phyloP scores from a whole-genome alignment of 2,113 vertebrate genomes.

The Mesocricetus auratus region DNA sequence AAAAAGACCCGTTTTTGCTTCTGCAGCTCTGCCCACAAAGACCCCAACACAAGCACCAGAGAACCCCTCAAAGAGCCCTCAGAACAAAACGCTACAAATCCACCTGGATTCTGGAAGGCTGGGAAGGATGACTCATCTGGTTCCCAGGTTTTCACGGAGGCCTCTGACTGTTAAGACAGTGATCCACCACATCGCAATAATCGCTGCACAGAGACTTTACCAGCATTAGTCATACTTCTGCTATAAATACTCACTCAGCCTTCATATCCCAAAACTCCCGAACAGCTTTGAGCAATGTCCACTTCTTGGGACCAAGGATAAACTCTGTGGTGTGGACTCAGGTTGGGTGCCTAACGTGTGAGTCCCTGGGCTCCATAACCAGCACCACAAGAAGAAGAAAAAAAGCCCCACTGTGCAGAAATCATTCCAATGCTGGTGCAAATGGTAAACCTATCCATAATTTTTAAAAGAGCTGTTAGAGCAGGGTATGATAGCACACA shows the following conservation, averaged over 20 bases:
- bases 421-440: slow-evolving; percentile 12
- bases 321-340: neutral
- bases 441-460: slow-evolving; percentile 8
- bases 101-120: neutral
- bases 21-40: slow-evolving; percentile 15
- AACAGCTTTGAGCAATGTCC: neutral
- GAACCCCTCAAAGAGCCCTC: neutral
- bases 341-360: neutral
- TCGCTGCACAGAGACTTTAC: slow-evolving; percentile 39
- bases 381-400: neutral
- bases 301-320: neutral
- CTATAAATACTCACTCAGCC: neutral
- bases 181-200: slow-evolving; percentile 26
- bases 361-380: neutral
- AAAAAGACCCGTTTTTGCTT: slow-evolving; percentile 18
- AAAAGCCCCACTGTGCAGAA: slow-evolving; percentile 2
- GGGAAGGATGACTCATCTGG: slow-evolving; percentile 36
- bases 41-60: neutral
- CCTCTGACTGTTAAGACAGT: neutral
- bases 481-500: neutral
- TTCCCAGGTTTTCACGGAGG: slow-evolving; percentile 26
- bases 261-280: slow-evolving; percentile 41
- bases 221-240: slow-evolving; percentile 42
- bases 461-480: slow-evolving; percentile 6
- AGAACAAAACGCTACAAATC: slow-evolving; percentile 47